Base-by-base conservation (phyloP, 2,113 vertebrate species). In the Prietella phreatophila region DNA sequence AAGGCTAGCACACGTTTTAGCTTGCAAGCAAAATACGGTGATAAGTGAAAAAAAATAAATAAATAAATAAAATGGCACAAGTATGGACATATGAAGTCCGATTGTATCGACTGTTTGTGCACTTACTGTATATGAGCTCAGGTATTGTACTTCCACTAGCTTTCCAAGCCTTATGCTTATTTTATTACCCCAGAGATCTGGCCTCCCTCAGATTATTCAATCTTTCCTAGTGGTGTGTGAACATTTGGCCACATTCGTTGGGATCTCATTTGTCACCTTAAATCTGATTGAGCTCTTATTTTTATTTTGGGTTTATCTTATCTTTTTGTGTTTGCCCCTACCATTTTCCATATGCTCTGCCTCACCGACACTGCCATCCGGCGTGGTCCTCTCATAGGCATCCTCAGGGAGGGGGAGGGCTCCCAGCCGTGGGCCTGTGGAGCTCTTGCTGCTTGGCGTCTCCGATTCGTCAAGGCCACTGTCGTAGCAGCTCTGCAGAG, bases 331-430 rank as follows among this genome's bases (percentile, higher is more conserved):
- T 98, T 98, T 98, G 97, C 96, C 98, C 98, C 98, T 99, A 99
- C 98, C 98, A 99, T 99, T 99, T 98, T 99, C 98, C 98, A 99
- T 97, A 98, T 99, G 98, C 97, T 99, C 98, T 99, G 97, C 98
- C 98, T 99, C 98, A 99, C 98, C 98, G 97, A 99, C 98, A 99
- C 98, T 99, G 97, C 98, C 98, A 98, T 99, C 98, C 96, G 98
- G 98, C 96, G 98, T 99, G 95, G 98, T 99, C 97, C 98, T 98
- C 96, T 99, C 98, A 96, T 99, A 99, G 97, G 97, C 98, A 97
- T 99, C 98, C 96, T 99, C 98, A 88, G 98, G 98, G 93, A 99
- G 98, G 96, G 98, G 98, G 92, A 99, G 97, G 95, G 97, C 97
- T 93, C 98, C 98, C 96, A 99, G 97, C 93, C 98, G 96, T 95